Percentiles rank a stretch among this genome's conserved stretches.
phyloP scores from a whole-genome alignment of 2,113 vertebrate species.

The Erythrocebus patas region DNA sequence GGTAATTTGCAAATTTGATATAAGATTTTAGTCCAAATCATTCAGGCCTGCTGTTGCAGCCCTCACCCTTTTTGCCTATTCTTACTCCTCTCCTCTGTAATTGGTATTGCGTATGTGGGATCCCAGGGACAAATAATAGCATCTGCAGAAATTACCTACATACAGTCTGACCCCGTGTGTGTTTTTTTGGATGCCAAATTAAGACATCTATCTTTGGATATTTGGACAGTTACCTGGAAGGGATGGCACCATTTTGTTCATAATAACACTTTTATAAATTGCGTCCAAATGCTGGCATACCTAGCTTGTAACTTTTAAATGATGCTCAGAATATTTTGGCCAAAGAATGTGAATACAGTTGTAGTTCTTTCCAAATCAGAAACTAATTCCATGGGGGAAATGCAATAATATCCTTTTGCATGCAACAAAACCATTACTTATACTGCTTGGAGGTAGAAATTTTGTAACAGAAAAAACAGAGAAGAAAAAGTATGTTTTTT shows the following conservation, averaged over 20 bases:
- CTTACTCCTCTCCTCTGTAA: constrained; percentile 51
- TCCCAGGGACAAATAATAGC: constrained; percentile 49
- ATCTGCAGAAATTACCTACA: constrained; percentile 61
- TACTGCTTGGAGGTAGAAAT: constrained; percentile 58
- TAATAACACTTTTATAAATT: constrained; percentile 39
- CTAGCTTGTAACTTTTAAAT: constrained; percentile 34
- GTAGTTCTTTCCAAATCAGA: constrained; percentile 56
- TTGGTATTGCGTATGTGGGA: constrained; percentile 44
- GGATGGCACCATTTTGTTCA: constrained; percentile 27
- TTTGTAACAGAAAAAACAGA: constrained; percentile 9
- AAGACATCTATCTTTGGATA: constrained; percentile 53
- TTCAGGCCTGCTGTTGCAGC: constrained; percentile 41
- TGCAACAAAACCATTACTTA: constrained; percentile 56
- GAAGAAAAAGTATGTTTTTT: constrained; percentile 36
- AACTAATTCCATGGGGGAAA: constrained; percentile 26
- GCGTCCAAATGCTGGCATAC: constrained; percentile 25
- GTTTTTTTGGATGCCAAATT: constrained; percentile 61
- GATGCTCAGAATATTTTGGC: constrained; percentile 26
- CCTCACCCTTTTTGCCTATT: not conserved
- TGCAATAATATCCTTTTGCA: constrained; percentile 39
- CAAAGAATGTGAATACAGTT: not conserved
- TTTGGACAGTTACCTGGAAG: constrained; percentile 55
- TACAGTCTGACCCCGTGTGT: not conserved
- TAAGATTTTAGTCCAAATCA: constrained; percentile 59
- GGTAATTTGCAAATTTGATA: constrained; percentile 62